Evolutionary conservation across 2,888 invertebrate species (phyloP).

Genomic region (Leptinotarsa peninsularis): DNA sequence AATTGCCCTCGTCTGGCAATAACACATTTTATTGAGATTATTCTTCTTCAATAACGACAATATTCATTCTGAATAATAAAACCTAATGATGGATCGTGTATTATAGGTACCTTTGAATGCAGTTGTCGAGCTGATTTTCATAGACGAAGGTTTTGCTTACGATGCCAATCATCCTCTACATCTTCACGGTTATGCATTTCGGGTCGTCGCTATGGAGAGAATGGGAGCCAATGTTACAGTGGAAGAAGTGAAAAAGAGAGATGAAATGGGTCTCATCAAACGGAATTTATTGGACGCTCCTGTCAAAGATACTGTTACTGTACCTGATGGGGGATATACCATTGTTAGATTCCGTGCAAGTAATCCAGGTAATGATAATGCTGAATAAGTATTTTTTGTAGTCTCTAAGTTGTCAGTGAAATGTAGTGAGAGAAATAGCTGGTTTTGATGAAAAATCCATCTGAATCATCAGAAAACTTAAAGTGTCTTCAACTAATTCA

Average conservation of each 20-base stretch:
- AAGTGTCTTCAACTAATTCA: no score
- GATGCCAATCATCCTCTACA: conserved; percentile 93
- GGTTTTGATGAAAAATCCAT: no score
- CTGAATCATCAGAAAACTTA: no score
- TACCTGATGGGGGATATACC: conserved; percentile 92
- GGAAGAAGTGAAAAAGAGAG: conserved; percentile 75
- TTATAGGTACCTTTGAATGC: conserved; percentile 74
- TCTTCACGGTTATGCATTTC: conserved; percentile 86
- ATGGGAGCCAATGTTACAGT: conserved; percentile 77
- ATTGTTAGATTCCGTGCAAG: conserved; percentile 85
- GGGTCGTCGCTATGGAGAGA: conserved; percentile 84
- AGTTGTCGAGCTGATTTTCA: conserved; percentile 85
- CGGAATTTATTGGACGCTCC: conserved; percentile 82
- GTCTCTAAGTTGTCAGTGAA: no score
- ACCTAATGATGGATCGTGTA: background rate
- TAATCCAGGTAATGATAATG: conserved; percentile 77
- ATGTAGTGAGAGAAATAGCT: no score
- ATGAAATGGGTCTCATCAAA: conserved; percentile 76
- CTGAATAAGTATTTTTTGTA: background rate
- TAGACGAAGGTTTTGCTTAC: conserved; percentile 87
- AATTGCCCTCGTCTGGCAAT: no score
- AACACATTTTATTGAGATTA: no score
- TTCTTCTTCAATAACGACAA: background rate
- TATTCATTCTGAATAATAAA: background rate
- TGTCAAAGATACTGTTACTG: conserved; percentile 89